Percentiles rank a stretch among this genome's conserved stretches.
Evolutionary conservation across 2,888 invertebrate species (phyloP).

Genomic region (Pinctada fucata): DNA sequence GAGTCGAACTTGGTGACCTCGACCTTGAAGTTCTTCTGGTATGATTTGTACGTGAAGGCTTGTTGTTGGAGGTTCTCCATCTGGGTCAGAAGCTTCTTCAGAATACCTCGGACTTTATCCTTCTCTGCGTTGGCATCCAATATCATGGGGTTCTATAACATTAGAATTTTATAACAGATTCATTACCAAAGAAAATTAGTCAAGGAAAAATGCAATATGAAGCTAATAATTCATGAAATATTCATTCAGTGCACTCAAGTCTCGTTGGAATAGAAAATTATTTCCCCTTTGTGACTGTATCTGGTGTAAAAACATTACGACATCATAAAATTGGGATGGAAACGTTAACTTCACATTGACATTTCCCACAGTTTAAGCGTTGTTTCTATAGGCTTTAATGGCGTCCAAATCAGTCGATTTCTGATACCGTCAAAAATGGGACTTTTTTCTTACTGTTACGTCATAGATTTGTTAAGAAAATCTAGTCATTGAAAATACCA

Average conservation of each 20-base stretch:
- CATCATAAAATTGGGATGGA: too few species aligned
- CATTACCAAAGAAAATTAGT: not conserved
- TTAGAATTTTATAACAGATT: not conserved
- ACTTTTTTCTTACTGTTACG: too few species aligned
- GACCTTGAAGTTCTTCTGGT: slow-evolving; percentile 91
- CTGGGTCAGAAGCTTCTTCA: slow-evolving; percentile 83
- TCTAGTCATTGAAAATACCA: too few species aligned
- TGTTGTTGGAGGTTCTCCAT: slow-evolving; percentile 83
- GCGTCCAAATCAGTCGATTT: too few species aligned
- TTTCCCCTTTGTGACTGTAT: not conserved
- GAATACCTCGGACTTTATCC: slow-evolving; percentile 82
- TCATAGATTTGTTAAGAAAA: too few species aligned
- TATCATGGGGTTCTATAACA: slow-evolving; percentile 84
- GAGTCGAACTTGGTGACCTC: slow-evolving; percentile 90
- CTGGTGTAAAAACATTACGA: not conserved
- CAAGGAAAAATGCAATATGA: not conserved
- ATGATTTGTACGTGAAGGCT: slow-evolving; percentile 86
- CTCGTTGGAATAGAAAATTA: not conserved
- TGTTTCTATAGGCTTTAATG: too few species aligned
- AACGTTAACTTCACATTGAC: too few species aligned
- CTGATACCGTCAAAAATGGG: too few species aligned
- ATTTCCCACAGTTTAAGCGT: too few species aligned
- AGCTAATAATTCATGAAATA: not conserved
- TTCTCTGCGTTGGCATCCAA: slow-evolving; percentile 85
- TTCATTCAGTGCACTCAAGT: not conserved